Evolutionary conservation across 2,888 invertebrate species (phyloP).

Genomic region (Heliconius hortense): DNA sequence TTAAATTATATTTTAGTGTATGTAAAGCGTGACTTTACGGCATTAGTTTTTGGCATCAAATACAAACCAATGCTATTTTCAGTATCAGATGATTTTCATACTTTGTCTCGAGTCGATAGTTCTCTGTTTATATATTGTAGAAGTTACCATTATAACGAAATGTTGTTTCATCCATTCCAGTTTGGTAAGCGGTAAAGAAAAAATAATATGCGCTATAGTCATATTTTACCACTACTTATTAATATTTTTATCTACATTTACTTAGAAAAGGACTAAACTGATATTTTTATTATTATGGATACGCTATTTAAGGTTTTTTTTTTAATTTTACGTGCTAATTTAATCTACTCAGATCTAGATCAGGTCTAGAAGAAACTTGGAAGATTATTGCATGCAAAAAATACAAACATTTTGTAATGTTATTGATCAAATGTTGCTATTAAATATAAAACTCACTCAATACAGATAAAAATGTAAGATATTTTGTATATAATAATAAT

Average conservation of each 20-base stretch:
- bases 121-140: slow-evolving; percentile 86
- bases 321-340: slow-evolving; percentile 24
- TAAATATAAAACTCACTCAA: slow-evolving; percentile 30
- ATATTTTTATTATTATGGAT: not conserved
- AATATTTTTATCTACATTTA: slow-evolving; percentile 44
- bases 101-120: slow-evolving; percentile 97
- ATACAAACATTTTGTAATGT: slow-evolving; percentile 24
- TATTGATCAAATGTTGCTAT: slow-evolving; percentile 36
- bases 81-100: slow-evolving; percentile 99
- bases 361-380: slow-evolving; percentile 33
- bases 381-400: slow-evolving; percentile 36
- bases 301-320: slow-evolving; percentile 29
- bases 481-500: not conserved
- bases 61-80: slow-evolving; percentile 97
- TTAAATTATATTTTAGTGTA: slow-evolving; percentile 26
- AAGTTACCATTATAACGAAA: slow-evolving; percentile 53
- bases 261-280: slow-evolving; percentile 23
- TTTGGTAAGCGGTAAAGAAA: slow-evolving; percentile 79
- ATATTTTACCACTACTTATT: slow-evolving; percentile 43
- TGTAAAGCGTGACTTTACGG: slow-evolving; percentile 33
- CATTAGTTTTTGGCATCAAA: slow-evolving; percentile 49
- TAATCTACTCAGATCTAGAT: slow-evolving; percentile 24
- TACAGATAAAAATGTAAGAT: slow-evolving; percentile 4
- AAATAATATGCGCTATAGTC: slow-evolving; percentile 76
- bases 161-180: slow-evolving; percentile 67